A percentile compares a stretch with the other conserved stretches of the same genome.
phyloP scores from a whole-genome alignment of 2,888 invertebrate genomes.

The Gerris lacustris region DNA sequence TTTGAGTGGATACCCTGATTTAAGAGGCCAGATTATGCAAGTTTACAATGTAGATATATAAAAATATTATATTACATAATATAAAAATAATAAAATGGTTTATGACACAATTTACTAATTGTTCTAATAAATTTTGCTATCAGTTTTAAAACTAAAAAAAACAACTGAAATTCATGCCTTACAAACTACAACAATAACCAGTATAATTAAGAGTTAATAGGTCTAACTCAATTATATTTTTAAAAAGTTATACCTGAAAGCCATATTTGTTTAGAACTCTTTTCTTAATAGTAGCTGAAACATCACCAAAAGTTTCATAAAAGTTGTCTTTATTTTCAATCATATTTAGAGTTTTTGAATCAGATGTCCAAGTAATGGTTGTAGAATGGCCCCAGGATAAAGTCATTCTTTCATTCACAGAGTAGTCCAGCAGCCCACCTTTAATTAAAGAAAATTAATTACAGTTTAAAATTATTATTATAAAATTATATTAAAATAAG shows the following conservation, averaged over 20 bases:
- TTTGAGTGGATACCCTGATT: too few species aligned
- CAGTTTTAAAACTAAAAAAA: too few species aligned
- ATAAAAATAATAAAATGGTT: too few species aligned
- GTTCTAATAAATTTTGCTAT: too few species aligned
- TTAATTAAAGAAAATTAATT: too few species aligned
- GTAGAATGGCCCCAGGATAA: constrained; percentile 65
- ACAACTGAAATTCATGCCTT: too few species aligned
- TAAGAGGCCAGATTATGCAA: too few species aligned
- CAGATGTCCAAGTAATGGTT: constrained; percentile 62
- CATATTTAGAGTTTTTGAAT: constrained; percentile 50
- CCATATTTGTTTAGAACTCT: constrained; percentile 66
- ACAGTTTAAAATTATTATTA: too few species aligned
- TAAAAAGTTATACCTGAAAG: constrained; percentile 49
- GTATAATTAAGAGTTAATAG: not conserved
- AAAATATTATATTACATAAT: too few species aligned
- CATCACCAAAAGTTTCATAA: constrained; percentile 50
- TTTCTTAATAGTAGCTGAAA: constrained; percentile 57
- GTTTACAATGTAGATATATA: too few species aligned
- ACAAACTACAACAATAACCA: not conserved
- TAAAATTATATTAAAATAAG: too few species aligned
- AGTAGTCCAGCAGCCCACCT: constrained; percentile 51
- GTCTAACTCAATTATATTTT: constrained; percentile 1
- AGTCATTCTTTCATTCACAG: constrained; percentile 68
- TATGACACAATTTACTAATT: too few species aligned
- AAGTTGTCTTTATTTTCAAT: constrained; percentile 43